A percentile compares a stretch with the other conserved stretches of the same genome.
Conservation (phyloP, 2,113 vertebrate species). For the Meriones unguiculatus region DNA sequence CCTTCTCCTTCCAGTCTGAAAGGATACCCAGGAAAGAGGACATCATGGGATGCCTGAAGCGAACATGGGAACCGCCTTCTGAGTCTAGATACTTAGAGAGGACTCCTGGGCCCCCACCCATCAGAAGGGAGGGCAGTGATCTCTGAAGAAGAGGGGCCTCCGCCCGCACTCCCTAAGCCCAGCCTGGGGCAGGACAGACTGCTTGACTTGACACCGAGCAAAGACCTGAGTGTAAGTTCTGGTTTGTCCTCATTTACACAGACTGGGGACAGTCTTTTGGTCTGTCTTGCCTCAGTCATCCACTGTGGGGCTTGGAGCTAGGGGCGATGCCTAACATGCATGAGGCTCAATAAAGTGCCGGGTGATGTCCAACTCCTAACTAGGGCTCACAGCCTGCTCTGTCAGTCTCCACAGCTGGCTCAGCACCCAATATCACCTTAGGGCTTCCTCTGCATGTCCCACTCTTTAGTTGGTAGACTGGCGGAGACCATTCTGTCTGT, state of each 20-base stretch:
- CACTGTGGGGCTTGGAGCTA: background rate
- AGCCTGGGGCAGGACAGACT: background rate
- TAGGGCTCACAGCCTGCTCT: background rate
- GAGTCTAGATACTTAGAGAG: background rate
- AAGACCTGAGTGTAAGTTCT: background rate
- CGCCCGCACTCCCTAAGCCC: background rate
- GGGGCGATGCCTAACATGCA: background rate
- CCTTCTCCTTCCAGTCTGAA: background rate
- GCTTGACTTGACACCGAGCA: background rate
- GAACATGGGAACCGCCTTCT: background rate
- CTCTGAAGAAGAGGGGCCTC: background rate
- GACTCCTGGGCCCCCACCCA: background rate
- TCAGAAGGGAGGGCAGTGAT: background rate
- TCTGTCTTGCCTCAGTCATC: background rate
- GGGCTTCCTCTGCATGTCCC: background rate
- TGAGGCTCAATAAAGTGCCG: background rate
- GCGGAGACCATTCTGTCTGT: background rate
- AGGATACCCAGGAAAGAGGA: background rate
- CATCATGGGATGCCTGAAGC: background rate
- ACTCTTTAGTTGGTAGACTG: background rate
- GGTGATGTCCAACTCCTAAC: background rate
- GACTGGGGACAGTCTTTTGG: background rate
- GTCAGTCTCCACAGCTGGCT: background rate
- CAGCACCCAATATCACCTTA: background rate
- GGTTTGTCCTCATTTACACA: background rate